Base-by-base conservation (phyloP, 1,140 invertebrate genomes). In the Elysia chlorotica region DNA sequence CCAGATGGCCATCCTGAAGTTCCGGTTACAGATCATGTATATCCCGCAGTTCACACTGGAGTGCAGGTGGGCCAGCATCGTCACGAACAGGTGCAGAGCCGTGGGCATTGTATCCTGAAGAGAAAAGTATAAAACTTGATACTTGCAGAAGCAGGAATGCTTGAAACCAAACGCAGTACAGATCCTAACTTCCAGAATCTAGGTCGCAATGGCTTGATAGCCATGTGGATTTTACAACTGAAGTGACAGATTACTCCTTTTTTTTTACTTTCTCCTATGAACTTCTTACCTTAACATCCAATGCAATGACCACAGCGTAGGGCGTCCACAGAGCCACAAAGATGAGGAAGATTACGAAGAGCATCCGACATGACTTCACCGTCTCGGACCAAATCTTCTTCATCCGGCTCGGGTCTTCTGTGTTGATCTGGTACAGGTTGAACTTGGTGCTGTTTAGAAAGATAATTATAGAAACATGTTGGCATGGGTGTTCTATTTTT, bases 291-390 rank as follows among this genome's bases (percentile, higher is more conserved):
- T 78, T 65, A 0, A 79, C 65, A 65, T 86, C 86, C 21, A 82
- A 31, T 2, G 78, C 78, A 23, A 83, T 81, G 37, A 86, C 72
- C 21, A 83, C 67, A 23, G 82, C 83, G 73, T 85, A 85, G 4
- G 86, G 86, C 6, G 79, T 77, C 86, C 86, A 87, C 72, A 85
- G 85, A 14, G 81, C 48, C 30, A 83, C 73, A 68, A 84, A 87
- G 0, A 85, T 75, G 10, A 80, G 17, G 38, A 85, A 86, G 30
- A 85, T 78, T 36, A 82, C 61, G 35, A 86, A 81, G 3, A 87
- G 71, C 33, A 82, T 86, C 21, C 78, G 73, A 0, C 84, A 81
- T 0, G 82, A 66, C 10, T 78, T 76, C 2, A 83, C 38, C 0
- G 80, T 78, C 56, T 86, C 82, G 1, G 35, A 69, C 79, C 78